Evolutionary conservation across 2,888 invertebrate genomes (phyloP).

Genomic region (Brachyptera risi): DNA sequence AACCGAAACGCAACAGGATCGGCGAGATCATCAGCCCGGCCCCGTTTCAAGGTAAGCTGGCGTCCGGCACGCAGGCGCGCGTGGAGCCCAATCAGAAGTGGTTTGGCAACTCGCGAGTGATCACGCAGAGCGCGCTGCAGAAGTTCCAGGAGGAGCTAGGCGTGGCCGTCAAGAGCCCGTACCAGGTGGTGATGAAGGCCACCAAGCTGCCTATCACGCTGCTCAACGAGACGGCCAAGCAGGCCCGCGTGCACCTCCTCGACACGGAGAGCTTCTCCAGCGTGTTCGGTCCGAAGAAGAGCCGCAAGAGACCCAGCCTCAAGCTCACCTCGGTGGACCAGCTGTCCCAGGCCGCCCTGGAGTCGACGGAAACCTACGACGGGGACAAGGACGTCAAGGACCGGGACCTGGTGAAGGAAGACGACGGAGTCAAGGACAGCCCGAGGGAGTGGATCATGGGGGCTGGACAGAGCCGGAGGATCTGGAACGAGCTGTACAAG

Average conservation of each 20-base stretch:
- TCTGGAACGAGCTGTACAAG: constrained; percentile 99
- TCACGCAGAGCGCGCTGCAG: constrained; percentile 84
- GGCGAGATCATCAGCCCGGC: constrained; percentile 93
- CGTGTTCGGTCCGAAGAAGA: constrained; percentile 93
- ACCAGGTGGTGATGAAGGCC: constrained; percentile 95
- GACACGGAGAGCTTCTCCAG: constrained; percentile 93
- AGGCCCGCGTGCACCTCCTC: constrained; percentile 86
- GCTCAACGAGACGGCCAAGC: constrained; percentile 86
- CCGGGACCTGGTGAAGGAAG: constrained; percentile 74
- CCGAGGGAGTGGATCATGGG: constrained; percentile 92
- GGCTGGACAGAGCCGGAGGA: constrained; percentile 93
- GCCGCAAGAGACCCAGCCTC: constrained; percentile 84
- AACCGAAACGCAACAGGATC: constrained; percentile 82
- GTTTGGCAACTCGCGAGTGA: constrained; percentile 98
- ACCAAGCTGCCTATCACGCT: constrained; percentile 92
- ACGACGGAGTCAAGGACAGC: constrained; percentile 69
- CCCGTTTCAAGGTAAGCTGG: constrained; percentile 87
- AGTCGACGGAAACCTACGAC: constrained; percentile 72
- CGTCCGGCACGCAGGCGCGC: constrained; percentile 86
- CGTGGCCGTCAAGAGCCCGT: constrained; percentile 91
- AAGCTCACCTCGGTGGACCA: constrained; percentile 72
- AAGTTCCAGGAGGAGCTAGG: constrained; percentile 94
- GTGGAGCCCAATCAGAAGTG: constrained; percentile 98
- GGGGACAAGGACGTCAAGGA: constrained; percentile 64
- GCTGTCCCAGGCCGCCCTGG: constrained; percentile 66